Evolutionary conservation across 2,797 vertebrate species (phyloP), one percentile per base, ranked within the genome.

Genomic region (Echiichthys vipera): DNA sequence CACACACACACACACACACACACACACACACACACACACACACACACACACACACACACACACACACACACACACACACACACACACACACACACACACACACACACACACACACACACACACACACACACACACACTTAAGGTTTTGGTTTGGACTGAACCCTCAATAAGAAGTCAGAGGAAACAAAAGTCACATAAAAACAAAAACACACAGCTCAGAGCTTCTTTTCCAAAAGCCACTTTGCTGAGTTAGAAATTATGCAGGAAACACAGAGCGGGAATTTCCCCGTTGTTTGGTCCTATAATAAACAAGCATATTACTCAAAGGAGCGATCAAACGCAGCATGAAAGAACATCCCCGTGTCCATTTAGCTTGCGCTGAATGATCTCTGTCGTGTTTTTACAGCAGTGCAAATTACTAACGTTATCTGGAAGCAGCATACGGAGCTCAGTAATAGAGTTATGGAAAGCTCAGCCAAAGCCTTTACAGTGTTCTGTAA

Each of bases 401-500:
- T 80, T 78, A 84, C 1, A 51, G 36, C 8, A 0, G 42, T 34
- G 54, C 37, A 77, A 59, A 66, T 53, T 29, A 58, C 55, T 37
- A 67, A 71, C 1, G 1, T 71, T 68, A 73, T 74, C 40, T 71
- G 9, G 8, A 34, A 7, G 25, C 20, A 61, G 14, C 1, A 24
- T 11, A 63, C 6, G 1, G 0, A 3, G 11, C 22, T 53, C 25
- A 4, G 24, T 9, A 1, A 22, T 0, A 6, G 3, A n/a, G n/a
- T n/a, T n/a, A n/a, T n/a, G n/a, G 15, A 20, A 5, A 61, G 54
- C 30, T 54, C 36, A 27, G 39, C 24, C 13, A 1, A 30, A 55
- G 30, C n/a, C 36, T 50, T 63, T 29, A 72, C 32, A 25, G 29
- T 50, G 76, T 51, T 67, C 80, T 42, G 51, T 20, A 78, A 81